These are phyloP conservation scores for Drosophila imparisetae DNA, from an alignment of 2,888 invertebrate genomes.

Conservation along the genomic window DNA sequence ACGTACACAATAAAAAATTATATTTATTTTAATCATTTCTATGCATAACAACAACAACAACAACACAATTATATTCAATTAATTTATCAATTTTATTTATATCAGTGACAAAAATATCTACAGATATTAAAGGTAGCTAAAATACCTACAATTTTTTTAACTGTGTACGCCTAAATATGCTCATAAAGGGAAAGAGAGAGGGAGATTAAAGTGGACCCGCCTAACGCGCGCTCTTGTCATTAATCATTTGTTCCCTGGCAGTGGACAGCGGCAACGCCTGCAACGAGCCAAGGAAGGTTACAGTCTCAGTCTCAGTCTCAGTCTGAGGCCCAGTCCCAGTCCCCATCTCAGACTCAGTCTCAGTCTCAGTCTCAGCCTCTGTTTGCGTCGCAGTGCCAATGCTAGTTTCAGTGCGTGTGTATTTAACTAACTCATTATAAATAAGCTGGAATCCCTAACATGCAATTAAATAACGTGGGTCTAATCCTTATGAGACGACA, in stretches of 20 bases:
- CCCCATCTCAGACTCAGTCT: constrained; percentile 1
- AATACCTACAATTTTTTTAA: not conserved
- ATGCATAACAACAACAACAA: no score
- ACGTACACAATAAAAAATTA: not conserved
- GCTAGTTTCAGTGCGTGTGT: constrained; percentile 61
- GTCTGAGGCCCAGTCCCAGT: not conserved
- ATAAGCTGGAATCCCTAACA: constrained; percentile 80
- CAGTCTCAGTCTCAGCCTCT: not conserved
- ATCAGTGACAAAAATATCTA: not conserved
- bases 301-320: constrained; percentile 2
- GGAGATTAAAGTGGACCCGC: constrained; percentile 50
- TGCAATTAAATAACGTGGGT: constrained; percentile 81
- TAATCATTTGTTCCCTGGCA: constrained; percentile 69
- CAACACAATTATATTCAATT: no score
- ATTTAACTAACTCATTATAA: constrained; percentile 80
- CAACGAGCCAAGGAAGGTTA: constrained; percentile 32
- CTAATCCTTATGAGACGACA: constrained; percentile 81
- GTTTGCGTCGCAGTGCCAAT: constrained; percentile 8
- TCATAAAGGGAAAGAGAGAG: constrained; percentile 11
- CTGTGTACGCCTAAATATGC: constrained; percentile 7
- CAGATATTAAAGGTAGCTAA: not conserved
- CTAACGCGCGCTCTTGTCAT: constrained; percentile 70
- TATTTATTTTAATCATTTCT: no score
- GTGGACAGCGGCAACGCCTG: constrained; percentile 65
- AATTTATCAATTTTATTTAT: no score